Base-by-base conservation (phyloP, 2,888 invertebrate genomes). In the Dromius quadrimaculatus region DNA sequence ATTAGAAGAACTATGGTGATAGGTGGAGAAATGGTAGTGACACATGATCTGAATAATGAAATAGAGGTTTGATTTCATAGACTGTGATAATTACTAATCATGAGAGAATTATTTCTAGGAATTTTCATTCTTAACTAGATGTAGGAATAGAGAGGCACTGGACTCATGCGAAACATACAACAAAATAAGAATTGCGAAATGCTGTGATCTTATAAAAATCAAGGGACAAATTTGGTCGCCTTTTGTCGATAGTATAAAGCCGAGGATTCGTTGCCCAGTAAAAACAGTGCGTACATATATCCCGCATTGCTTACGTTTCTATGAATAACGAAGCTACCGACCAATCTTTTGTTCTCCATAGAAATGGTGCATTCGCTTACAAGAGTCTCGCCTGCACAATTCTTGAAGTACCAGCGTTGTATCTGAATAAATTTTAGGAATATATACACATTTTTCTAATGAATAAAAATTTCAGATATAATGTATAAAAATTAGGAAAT, bases 231-330 rank as follows among this genome's bases (percentile, higher is more conserved):
- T 59, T 15, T 59, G 59, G 59, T 36, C 59, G 2, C 36, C 59
- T 15, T 59, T 59, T 59, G 59, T 59, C 1, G 59, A 32, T 32
- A 59, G 36, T n/a, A 59, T 59, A 36, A 28, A n/a, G 2, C 59
- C 59, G 19, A 28, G 13, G 11, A 59, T 59, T 9, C 19, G 19
- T 9, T 59, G 59, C 19, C 59, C 59, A n/a, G 20, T 59, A 4
- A 32, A 59, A 36, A 36, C 59, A 32, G 59, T 59, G 36, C 17
- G 59, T 13, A 32, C 8, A 43, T 13, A 43, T 8, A 43, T 13
- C 9, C n/a, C n/a, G n/a, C n/a, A n/a, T n/a, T n/a, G n/a, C n/a
- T n/a, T n/a, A n/a, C n/a, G n/a, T n/a, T n/a, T n/a, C n/a, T n/a
- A n/a, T n/a, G n/a, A n/a, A n/a, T n/a, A n/a, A n/a, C n/a, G n/a